Evolutionary conservation across 2,888 invertebrate genomes (phyloP).

Genomic region (Agrochola macilenta): DNA sequence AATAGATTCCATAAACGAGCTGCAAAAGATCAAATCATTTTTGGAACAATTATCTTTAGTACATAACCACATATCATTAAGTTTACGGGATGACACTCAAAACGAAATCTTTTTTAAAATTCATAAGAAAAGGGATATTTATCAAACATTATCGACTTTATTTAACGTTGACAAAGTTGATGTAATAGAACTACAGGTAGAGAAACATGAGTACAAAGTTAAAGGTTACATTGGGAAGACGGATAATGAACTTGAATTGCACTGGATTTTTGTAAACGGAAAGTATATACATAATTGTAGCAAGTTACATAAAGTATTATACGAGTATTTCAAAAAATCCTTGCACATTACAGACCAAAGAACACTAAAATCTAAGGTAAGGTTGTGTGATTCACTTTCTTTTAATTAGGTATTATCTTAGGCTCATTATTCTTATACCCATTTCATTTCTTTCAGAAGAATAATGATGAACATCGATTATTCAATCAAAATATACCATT

Average conservation of each 20-base stretch:
- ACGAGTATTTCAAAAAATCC: slow-evolving; percentile 72
- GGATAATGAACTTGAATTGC: slow-evolving; percentile 63
- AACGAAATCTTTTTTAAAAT: slow-evolving; percentile 91
- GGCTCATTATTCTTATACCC: too few relatives aligned
- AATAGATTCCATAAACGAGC: slow-evolving; percentile 88
- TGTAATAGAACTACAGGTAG: slow-evolving; percentile 81
- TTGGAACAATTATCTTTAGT: slow-evolving; percentile 92
- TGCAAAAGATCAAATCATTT: slow-evolving; percentile 90
- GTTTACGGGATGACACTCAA: slow-evolving; percentile 92
- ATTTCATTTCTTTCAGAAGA: slow-evolving; percentile 61
- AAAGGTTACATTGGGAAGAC: slow-evolving; percentile 90
- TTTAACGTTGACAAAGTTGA: slow-evolving; percentile 80
- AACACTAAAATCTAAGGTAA: slow-evolving; percentile 74
- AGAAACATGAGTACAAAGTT: slow-evolving; percentile 87
- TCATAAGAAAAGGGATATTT: slow-evolving; percentile 89
- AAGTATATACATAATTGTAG: slow-evolving; percentile 87
- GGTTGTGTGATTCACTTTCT: background rate
- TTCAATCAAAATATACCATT: slow-evolving; percentile 75
- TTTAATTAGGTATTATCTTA: background rate
- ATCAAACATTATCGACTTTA: slow-evolving; percentile 86
- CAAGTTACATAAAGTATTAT: slow-evolving; percentile 80
- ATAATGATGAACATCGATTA: slow-evolving; percentile 58
- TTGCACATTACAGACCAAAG: slow-evolving; percentile 54
- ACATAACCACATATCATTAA: slow-evolving; percentile 92
- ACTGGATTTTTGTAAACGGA: slow-evolving; percentile 93